phyloP scores from a whole-genome alignment of 64 coral and sea anemone genomes.

The Porites australiensis region DNA sequence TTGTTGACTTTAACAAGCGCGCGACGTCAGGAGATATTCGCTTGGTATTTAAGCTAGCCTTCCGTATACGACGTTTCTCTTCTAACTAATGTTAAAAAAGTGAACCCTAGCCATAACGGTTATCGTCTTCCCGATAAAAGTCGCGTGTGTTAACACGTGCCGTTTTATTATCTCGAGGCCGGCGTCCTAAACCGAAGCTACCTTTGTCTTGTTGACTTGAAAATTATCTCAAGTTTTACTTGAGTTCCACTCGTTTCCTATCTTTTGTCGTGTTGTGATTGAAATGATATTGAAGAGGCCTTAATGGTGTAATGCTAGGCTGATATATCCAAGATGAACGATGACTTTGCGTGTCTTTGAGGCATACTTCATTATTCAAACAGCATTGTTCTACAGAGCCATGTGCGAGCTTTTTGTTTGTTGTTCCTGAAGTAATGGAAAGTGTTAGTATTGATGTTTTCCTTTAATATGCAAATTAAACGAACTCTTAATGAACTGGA shows the following conservation, averaged over 20 bases:
- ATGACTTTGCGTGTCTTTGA: not conserved
- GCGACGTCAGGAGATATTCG: not conserved
- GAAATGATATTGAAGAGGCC: not conserved
- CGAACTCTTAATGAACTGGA: constrained; percentile 44
- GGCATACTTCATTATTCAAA: constrained; percentile 16
- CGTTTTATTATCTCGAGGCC: not conserved
- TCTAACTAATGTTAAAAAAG: too few relatives aligned
- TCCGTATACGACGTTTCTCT: too few relatives aligned
- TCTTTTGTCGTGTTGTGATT: not conserved
- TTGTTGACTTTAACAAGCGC: constrained; percentile 26
- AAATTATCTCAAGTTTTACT: not conserved
- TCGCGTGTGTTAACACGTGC: not conserved
- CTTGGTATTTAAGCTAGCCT: too few relatives aligned
- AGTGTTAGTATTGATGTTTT: constrained; percentile 26
- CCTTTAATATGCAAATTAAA: constrained; percentile 54
- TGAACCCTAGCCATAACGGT: not conserved
- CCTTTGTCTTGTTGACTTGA: not conserved
- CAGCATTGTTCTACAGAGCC: constrained; percentile 8
- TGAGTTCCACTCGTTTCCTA: not conserved
- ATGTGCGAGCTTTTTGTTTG: constrained; percentile 50
- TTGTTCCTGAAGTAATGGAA: constrained; percentile 10
- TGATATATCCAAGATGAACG: not conserved
- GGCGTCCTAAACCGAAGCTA: not conserved
- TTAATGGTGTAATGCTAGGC: not conserved
- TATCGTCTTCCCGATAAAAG: not conserved